These are phyloP conservation scores for Acipenser oxyrinchus DNA, from an alignment of 2,797 vertebrate genomes.

Conservation along the genomic window DNA sequence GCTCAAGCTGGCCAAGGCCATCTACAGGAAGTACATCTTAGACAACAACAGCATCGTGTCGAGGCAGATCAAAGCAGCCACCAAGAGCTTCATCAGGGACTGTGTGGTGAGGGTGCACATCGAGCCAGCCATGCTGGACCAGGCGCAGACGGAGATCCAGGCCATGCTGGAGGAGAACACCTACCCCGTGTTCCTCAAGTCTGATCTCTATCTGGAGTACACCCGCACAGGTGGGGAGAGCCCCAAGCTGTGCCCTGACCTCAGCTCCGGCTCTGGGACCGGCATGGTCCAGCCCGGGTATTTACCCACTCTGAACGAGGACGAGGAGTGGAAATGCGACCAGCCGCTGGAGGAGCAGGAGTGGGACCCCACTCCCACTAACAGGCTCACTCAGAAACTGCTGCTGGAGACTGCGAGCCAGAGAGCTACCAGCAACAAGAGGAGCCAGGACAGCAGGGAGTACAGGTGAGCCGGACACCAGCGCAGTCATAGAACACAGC, in stretches of 20 bases:
- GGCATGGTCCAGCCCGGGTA: conserved; percentile 73
- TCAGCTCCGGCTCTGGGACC: conserved; percentile 71
- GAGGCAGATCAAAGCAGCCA: conserved; percentile 87
- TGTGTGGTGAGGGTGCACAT: conserved; percentile 83
- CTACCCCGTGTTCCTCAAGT: conserved; percentile 94
- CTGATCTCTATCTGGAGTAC: conserved; percentile 93
- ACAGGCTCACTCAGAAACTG: conserved; percentile 76
- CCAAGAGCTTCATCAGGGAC: conserved; percentile 95
- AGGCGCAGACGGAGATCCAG: conserved; percentile 95
- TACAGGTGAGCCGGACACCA: conserved; percentile 68
- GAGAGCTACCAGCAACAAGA: conserved; percentile 55
- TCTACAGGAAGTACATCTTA: conserved; percentile 92
- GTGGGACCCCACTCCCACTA: conserved; percentile 58
- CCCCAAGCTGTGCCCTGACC: conserved; percentile 79
- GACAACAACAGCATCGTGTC: conserved; percentile 87
- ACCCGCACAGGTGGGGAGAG: conserved; percentile 86
- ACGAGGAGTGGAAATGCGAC: conserved; percentile 85
- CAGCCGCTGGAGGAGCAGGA: conserved; percentile 55
- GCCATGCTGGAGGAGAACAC: conserved; percentile 91
- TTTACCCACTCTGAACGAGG: conserved; percentile 82
- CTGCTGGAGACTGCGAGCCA: conserved; percentile 75
- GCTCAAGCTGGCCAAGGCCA: conserved; percentile 88
- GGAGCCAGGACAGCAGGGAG: conserved; percentile 79
- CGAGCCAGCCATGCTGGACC: conserved; percentile 94
- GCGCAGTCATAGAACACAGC: too few species aligned